Base-by-base conservation (phyloP, 1,140 invertebrate genomes). In the Papilio xuthus region DNA sequence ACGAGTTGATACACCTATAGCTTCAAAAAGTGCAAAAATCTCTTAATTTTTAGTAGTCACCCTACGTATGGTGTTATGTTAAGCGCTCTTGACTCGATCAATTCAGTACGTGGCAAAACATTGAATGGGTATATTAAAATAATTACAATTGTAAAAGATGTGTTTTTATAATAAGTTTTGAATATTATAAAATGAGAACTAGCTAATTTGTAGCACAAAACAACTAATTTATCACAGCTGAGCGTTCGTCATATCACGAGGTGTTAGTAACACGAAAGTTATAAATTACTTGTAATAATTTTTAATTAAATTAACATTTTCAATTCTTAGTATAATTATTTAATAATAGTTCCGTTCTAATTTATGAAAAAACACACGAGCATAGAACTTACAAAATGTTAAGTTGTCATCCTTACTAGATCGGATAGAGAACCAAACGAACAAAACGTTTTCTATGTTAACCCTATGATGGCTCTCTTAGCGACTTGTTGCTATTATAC, bases 211-310 rank as follows among this genome's bases (percentile, higher is more conserved):
- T 63, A 63, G 60, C 23, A 26, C 23, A 28, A 63, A 63, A 23
- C 26, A 32, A 63, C 23, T 28, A 23, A 63, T 63, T 63, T 63
- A 63, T 63, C 26, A 63, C 8, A 63, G 26, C 60, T 63, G n/a
- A 63, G 23, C 60, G 60, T 63, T 63, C 60, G 23, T 63, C 26
- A 63, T 63, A 63, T 63, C 26, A 63, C 60, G 60, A 63, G 60
- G 60, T 63, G 60, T 32, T 63, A 63, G 60, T 23, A 63, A 63
- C 60, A 63, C 60, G 26, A 15, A 63, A 63, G 13, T 63, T 28
- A 63, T 15, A 28, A 63, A 63, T 63, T 63, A 63, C 56, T 60
- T 63, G 13, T 63, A 63, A 28, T 28, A 63, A 12, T 26, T 26
- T 63, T 50, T 50, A 50, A 13, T 50, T 18, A 50, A 32, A 32